Evolutionary conservation across 2,797 vertebrate genomes (phyloP), one percentile per base, ranked within the genome.

Genomic region (Gadopsis marmoratus): DNA sequence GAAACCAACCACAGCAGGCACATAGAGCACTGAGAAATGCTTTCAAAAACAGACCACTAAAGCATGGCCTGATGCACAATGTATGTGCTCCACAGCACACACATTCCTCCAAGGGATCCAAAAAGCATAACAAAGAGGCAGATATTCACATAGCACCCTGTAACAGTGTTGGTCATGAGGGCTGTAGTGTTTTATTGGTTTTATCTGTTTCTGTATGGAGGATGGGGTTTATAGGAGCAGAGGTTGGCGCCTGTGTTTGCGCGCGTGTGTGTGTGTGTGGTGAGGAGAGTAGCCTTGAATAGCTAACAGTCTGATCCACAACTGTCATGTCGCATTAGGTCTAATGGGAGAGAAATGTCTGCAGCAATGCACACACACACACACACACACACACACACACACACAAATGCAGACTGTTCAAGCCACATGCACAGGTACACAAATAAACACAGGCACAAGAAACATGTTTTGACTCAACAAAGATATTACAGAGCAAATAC

Each of bases 321-420:
- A 93, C 92, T 95, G 94, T 94, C 94, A 94, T 83, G 80, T 88
- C 88, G 82, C 62, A 89, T 95, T 94, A 94, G 71, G 71, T 56
- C 72, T 84, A 83, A 89, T 86, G 66, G 74, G 74, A 78, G 71
- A 83, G 86, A 86, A 60, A 90, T 84, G 87, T 92, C 83, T 90
- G 72, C 76, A 41, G 82, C 79, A 23, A 39, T 60, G 68, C 43
- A 8, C 26, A 14, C 31, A 79, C 29, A 78, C 50, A 71, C 19
- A 74, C 8, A 66, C 60, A 70, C 17, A 65, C 21, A 33, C 19
- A 53, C 26, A 59, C 3, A 63, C 43, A 69, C 55, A 77, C 33
- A 31, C 41, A 70, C 21, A 79, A 9, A 73, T 5, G 3, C 35
- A 71, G 39, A 76, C 11, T 51, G 60, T 55, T 69, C 55, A 69